Evolutionary conservation across 2,888 invertebrate genomes (phyloP).

Genomic region (Shargacucullia verbasci): DNA sequence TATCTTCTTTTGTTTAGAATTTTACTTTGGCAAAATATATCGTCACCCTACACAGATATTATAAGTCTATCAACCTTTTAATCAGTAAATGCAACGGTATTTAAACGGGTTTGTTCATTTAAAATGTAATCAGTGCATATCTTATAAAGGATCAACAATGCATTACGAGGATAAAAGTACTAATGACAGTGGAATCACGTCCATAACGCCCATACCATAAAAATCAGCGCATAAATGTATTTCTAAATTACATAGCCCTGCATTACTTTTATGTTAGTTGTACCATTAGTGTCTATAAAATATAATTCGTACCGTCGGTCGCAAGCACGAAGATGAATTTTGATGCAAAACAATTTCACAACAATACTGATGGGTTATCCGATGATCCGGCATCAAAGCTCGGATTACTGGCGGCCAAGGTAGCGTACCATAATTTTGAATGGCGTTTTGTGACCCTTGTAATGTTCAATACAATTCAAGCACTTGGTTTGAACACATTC

Average conservation of each 20-base stretch:
- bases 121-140: slow-evolving; percentile 32
- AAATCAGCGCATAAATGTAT: slow-evolving; percentile 17
- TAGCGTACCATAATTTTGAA: slow-evolving; percentile 73
- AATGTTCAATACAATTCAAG: slow-evolving; percentile 61
- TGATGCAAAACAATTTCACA: slow-evolving; percentile 7
- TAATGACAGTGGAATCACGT: slow-evolving; percentile 33
- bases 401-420: slow-evolving; percentile 68
- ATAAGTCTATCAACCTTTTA: slow-evolving; percentile 31
- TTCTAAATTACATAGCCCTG: slow-evolving; percentile 17
- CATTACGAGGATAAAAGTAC: slow-evolving; percentile 42
- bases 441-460: slow-evolving; percentile 72
- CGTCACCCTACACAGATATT: slow-evolving; percentile 56
- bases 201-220: slow-evolving; percentile 28
- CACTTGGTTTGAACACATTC: slow-evolving; percentile 64
- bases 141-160: slow-evolving; percentile 36
- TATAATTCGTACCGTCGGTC: slow-evolving; percentile 2
- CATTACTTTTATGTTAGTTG: slow-evolving; percentile 14
- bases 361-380: slow-evolving; percentile 44
- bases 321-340: slow-evolving; percentile 31
- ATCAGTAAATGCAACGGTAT: slow-evolving; percentile 3
- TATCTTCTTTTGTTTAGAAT: slow-evolving; percentile 69
- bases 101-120: neutral
- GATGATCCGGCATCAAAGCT: slow-evolving; percentile 57
- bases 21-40: slow-evolving; percentile 56
- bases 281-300: slow-evolving; percentile 6